Evolutionary conservation across 2,113 vertebrate species (phyloP), one percentile per base, ranked within the genome.

Genomic region (rat (Rattus norvegicus)): DNA sequence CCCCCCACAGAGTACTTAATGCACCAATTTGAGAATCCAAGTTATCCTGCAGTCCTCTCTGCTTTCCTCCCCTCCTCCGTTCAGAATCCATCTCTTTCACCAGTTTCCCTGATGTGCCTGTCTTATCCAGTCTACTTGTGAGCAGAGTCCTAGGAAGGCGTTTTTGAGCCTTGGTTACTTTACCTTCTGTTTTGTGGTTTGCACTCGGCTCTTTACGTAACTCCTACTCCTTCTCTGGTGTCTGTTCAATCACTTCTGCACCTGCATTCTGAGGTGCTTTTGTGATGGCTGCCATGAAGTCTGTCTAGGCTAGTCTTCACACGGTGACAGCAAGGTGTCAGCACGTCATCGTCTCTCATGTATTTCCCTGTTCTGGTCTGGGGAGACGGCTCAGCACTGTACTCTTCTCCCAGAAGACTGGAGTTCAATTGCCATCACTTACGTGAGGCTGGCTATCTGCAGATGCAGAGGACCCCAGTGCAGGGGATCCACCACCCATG

Each of bases 21-120:
- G 14, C 8, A 65, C 67, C 47, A 65, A 72, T 83, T 93, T 92
- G 73, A 92, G 76, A 67, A 87, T 67, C 77, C 67, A 93, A 92
- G 39, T 89, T 47, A 47, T 61, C 52, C 19, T 8, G n/a, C 0
- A 3, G 3, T 8, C 47, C 93, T 87, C 86, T 81, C 30, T 39
- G 69, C 26, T 14, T 54, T 36, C 1, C 65, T 87, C 80, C 54
- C 88, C 63, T 52, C 36, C 86, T 0, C 83, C 76, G 16, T 19
- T 56, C 77, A 87, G 43, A 28, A 5, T 90, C 59, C 6, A 10
- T 70, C 96, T 69, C 39, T 80, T 63, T 30, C 63, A 8, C 73
- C 36, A 54, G 5, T 52, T 9, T 75, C 77, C 28, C 5, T 54
- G 89, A 76, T 24, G 39, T 36, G 39, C 49, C 19, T 73, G 56